Base-by-base conservation (phyloP, 2,113 vertebrate species). In the Cyprinus carpio region DNA sequence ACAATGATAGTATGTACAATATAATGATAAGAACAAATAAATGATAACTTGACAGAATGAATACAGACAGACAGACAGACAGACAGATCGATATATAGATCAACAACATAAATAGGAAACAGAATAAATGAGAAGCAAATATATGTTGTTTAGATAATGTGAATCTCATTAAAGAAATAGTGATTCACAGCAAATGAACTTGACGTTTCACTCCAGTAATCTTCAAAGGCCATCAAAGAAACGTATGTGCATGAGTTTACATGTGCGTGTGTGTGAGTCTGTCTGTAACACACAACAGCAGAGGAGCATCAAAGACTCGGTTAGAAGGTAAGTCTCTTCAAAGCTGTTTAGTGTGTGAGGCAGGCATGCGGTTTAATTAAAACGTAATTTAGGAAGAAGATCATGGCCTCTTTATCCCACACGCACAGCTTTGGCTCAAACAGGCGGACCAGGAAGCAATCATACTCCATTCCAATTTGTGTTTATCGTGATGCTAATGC, bases 291-390 rank as follows among this genome's bases (percentile, higher is more conserved):
- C 71, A 74, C 40, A 67, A 20, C 77, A 25, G 46, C 65, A 37
- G 81, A 49, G 65, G 16, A 8, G 34, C 84, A 87, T 84, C 65
- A 83, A 87, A 56, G 56, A 56, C 15, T 54, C 23, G 64, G 88
- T 87, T 88, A 76, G 76, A 84, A 87, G 72, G 64, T 85, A 56
- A 81, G 56, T 84, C 86, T 84, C 85, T 90, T 90, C 77, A 91
- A 89, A 89, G 87, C 85, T 80, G 78, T 75, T 54, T 77, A 77
- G 10, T 65, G 40, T 23, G n/a, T n/a, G n/a, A 34, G 76, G 27
- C 34, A 54, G 75, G 64, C 76, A 87, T 13, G 74, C 62, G 79
- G 85, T 88, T 91, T 86, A 91, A 91, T 92, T 88, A 85, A 88
- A 91, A 74, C n/a, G 25, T 40, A n/a, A 90, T 84, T 85, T 85